Evolutionary conservation across 2,113 vertebrate genomes (phyloP).

Genomic region (Prolemur simus): DNA sequence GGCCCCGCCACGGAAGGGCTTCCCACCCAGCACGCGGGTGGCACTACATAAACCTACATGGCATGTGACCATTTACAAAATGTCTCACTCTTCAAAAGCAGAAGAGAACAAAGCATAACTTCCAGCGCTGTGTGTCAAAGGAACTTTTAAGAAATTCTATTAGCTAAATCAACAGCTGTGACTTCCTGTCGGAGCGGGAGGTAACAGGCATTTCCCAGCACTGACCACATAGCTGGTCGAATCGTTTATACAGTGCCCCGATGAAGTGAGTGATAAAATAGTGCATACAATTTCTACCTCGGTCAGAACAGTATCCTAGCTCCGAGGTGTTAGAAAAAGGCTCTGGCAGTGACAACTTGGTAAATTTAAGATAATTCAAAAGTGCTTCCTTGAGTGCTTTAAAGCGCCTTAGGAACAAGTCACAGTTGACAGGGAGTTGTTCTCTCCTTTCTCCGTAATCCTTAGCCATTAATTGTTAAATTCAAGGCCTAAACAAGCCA

Average conservation of each 20-base stretch:
- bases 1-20: neutral
- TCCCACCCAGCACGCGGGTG: neutral
- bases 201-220: conserved; percentile 47
- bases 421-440: neutral
- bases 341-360: neutral
- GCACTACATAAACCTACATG: neutral
- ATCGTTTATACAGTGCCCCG: conserved; percentile 11
- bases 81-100: neutral
- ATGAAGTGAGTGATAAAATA: conserved; percentile 39
- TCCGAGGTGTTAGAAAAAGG: neutral
- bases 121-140: neutral
- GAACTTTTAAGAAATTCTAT: conserved; percentile 47
- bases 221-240: neutral
- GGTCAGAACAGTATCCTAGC: neutral
- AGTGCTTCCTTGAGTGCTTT: neutral
- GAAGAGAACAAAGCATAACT: conserved; percentile 12
- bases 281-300: neutral
- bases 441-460: neutral
- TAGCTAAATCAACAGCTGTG: conserved; percentile 44
- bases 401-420: neutral
- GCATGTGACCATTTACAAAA: neutral
- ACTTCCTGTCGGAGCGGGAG: conserved; percentile 57
- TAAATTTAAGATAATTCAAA: conserved; percentile 16
- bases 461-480: conserved; percentile 1
- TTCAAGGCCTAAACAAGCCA: neutral